Evolutionary conservation across 1,140 invertebrate genomes (phyloP), one percentile per base, ranked within the genome.

Genomic region (Trichonephila clavata): DNA sequence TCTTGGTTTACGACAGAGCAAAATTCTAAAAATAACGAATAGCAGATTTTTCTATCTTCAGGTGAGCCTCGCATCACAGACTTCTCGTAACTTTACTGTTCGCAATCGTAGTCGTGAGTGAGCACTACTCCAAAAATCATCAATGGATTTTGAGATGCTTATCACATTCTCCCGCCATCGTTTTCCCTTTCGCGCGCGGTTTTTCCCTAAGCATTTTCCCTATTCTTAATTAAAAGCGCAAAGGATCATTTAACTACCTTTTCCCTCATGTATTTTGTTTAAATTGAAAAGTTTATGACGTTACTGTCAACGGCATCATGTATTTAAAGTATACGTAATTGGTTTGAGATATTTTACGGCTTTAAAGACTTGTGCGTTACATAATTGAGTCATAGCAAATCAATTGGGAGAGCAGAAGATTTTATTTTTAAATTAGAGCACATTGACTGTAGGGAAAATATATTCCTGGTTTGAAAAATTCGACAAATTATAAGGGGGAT

Each of bases 1-100:
- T 77, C 71, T 77, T 32, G 14, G 27, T 14, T 77, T 77, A 77
- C 71, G 16, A 77, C 71, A 39, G 24, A 21, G 71, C 4, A 16
- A 77, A 39, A 32, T 77, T 77, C 71, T 77, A 77, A 77, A 77
- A 77, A 77, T 77, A 77, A 77, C 32, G 71, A 77, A 32, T 5
- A 77, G 32, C 27, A 32, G 27, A 77, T 39, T 77, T 32, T 77
- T 24, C n/a, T 24, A 77, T 20, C 71, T 77, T 77, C 71, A 77
- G 71, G 71, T 77, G 27, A 32, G 71, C 14, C 4, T 77, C 71
- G 71, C 27, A 39, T 68, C 21, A 0, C n/a, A 68, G 21, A 68
- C 6, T 68, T 68, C 24, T 68, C 24, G 65, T n/a, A 20, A 77
- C 71, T 77, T 77, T 0, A 77, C 71, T 18, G 71, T 18, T 32